A percentile compares a stretch with the other conserved stretches of the same genome.
Evolutionary conservation across 2,113 vertebrate species (phyloP).

Genomic region (Macroglossus sobrinus): DNA sequence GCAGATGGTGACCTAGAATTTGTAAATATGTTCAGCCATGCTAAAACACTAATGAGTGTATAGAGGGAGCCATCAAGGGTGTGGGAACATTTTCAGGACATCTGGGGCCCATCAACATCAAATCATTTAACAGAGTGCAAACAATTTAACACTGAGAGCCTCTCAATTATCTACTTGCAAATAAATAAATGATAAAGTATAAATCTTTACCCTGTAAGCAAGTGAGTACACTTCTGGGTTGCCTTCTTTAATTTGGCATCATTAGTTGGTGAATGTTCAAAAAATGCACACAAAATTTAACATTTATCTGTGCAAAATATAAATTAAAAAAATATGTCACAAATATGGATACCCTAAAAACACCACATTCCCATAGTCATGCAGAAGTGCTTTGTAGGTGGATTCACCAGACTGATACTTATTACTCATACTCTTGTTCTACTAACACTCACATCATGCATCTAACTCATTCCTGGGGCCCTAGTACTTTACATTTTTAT

Average conservation of each 20-base stretch:
- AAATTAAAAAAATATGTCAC: not conserved
- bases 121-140: constrained; percentile 69
- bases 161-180: constrained; percentile 68
- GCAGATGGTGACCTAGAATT: constrained; percentile 76
- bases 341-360: not conserved
- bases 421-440: not conserved
- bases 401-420: too few species aligned
- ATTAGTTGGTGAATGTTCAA: not conserved
- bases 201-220: constrained; percentile 48
- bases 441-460: not conserved
- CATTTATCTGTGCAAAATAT: not conserved
- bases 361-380: not conserved
- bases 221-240: not conserved
- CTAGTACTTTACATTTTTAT: not conserved
- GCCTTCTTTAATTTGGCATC: not conserved
- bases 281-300: not conserved
- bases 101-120: constrained; percentile 69
- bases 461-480: not conserved
- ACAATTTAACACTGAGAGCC: constrained; percentile 69
- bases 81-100: constrained; percentile 65
- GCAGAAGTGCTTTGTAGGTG: not conserved
- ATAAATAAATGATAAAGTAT: constrained; percentile 66
- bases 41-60: constrained; percentile 57
- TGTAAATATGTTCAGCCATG: constrained; percentile 57
- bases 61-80: constrained; percentile 39